These are phyloP conservation scores for Brachynemurus nebulosus DNA, from an alignment of 2,888 invertebrate species.

Conservation along the genomic window DNA sequence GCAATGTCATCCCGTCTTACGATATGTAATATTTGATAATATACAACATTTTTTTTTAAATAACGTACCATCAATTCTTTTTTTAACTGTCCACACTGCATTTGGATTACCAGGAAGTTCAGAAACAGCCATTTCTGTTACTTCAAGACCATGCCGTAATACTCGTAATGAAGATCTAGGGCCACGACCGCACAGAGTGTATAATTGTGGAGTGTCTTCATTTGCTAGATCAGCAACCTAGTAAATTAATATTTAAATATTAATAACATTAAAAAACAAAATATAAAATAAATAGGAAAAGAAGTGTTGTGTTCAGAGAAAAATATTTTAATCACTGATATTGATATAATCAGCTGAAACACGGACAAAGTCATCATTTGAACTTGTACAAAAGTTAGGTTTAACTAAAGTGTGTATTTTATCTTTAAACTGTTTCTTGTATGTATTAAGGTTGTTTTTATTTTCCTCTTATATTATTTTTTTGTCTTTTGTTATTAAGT, in stretches of 20 bases:
- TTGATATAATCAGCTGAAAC: constrained; percentile 6
- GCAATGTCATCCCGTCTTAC: constrained; percentile 16
- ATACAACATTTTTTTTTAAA: too few relatives aligned
- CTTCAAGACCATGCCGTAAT: constrained; percentile 92
- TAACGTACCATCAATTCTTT: constrained; percentile 93
- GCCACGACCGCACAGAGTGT: constrained; percentile 91
- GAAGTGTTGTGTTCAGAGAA: neutral
- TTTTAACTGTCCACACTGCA: constrained; percentile 98
- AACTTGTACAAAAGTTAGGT: too few relatives aligned
- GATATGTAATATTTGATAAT: constrained; percentile 8
- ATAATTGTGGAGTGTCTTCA: constrained; percentile 97
- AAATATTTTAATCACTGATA: neutral
- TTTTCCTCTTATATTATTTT: neutral
- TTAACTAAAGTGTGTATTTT: neutral
- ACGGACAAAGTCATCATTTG: constrained; percentile 1
- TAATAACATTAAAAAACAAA: neutral
- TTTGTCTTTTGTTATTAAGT: too few relatives aligned
- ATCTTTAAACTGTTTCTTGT: neutral
- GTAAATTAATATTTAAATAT: constrained; percentile 16
- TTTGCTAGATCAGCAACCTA: constrained; percentile 87
- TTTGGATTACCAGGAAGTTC: constrained; percentile 99
- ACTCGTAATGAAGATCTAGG: constrained; percentile 88
- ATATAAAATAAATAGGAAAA: neutral
- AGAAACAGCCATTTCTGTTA: constrained; percentile 99
- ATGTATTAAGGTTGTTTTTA: neutral